Percentiles rank a stretch among this genome's conserved stretches.
Evolutionary conservation across 2,888 invertebrate species (phyloP).

Genomic region (Andricus quercusramuli): DNA sequence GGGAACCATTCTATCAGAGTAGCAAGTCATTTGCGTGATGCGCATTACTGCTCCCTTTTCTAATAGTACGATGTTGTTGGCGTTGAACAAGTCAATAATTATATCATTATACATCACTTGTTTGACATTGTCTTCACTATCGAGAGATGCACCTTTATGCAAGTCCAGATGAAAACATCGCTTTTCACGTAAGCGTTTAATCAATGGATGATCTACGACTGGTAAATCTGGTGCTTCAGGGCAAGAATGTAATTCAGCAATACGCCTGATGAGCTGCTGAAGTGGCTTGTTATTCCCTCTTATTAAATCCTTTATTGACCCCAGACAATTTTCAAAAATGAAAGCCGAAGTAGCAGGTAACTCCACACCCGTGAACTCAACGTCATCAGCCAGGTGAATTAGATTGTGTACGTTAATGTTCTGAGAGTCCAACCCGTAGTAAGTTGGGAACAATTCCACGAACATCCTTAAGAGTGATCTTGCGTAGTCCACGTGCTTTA

Average conservation of each 20-base stretch:
- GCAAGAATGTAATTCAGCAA: not conserved
- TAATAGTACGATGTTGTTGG: not conserved
- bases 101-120: not conserved
- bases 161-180: not conserved
- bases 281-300: slow-evolving; percentile 2
- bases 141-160: not conserved
- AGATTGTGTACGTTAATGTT: slow-evolving; percentile 53
- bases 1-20: not conserved
- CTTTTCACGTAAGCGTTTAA: not conserved
- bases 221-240: not conserved
- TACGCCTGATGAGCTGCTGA: not conserved
- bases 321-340: slow-evolving; percentile 54
- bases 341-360: slow-evolving; percentile 44
- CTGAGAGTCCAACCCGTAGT: slow-evolving; percentile 52
- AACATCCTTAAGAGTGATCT: slow-evolving; percentile 50
- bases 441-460: slow-evolving; percentile 52
- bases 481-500: slow-evolving; percentile 45
- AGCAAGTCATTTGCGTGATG: not conserved
- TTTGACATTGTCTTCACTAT: not conserved
- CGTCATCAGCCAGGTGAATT: slow-evolving; percentile 56
- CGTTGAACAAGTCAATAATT: not conserved
- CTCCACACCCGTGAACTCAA: slow-evolving; percentile 44
- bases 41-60: not conserved
- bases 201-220: not conserved
- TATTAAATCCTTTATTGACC: slow-evolving; percentile 50